Percentiles rank a stretch among this genome's conserved stretches.
Conservation (phyloP, 2,797 vertebrate species). For the Ceyx erithaca region DNA sequence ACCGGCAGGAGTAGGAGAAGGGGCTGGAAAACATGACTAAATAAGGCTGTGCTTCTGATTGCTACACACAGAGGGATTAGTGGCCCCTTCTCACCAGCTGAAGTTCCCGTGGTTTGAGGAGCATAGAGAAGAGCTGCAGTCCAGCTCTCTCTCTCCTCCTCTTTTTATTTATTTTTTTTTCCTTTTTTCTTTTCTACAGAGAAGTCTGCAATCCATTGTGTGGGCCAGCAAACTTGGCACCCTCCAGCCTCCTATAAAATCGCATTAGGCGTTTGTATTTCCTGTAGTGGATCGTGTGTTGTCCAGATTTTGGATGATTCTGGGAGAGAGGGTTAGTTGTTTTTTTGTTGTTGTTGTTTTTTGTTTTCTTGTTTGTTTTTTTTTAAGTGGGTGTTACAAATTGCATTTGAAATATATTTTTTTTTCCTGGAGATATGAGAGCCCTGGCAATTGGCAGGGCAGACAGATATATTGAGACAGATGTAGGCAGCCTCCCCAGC, state of each 20-base stretch:
- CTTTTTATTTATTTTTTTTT: rapidly evolving
- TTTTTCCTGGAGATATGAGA: neutral
- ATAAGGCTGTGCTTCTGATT: conserved; percentile 61
- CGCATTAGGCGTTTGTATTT: conserved; percentile 49
- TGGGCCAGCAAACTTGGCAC: conserved; percentile 38
- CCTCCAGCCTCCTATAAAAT: conserved; percentile 31
- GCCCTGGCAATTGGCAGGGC: neutral
- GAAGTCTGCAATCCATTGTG: conserved; percentile 47
- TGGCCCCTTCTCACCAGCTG: conserved; percentile 30
- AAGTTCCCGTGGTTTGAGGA: conserved; percentile 11
- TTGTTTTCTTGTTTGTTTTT: neutral
- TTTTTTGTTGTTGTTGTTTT: neutral
- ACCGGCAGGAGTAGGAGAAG: conserved; percentile 12
- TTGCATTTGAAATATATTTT: conserved; percentile 34
- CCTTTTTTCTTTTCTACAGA: neutral
- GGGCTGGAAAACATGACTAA: conserved; percentile 70
- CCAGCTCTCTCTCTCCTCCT: neutral
- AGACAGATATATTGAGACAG: neutral
- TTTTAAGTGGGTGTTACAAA: neutral
- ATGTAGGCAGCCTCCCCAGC: neutral
- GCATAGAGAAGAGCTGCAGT: neutral
- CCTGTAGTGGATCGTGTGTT: conserved; percentile 39
- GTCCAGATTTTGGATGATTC: conserved; percentile 21
- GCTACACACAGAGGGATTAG: neutral
- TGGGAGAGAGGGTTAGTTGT: neutral